Evolutionary conservation across 2,888 invertebrate species (phyloP), one percentile per base, ranked within the genome.

Genomic region (Temnothorax rugatulus): DNA sequence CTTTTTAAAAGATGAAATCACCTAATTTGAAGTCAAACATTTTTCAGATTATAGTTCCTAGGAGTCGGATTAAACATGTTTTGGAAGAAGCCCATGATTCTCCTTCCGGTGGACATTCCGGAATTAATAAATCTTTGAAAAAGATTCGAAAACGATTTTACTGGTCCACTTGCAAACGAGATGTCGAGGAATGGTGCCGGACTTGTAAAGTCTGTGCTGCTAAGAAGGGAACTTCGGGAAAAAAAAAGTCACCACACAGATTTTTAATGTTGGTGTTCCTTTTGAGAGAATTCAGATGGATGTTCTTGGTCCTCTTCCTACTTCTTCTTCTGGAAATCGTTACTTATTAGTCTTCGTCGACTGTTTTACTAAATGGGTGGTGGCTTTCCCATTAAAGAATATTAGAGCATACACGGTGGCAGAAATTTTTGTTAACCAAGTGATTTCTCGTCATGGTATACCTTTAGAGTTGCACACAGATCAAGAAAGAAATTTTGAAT

Each of bases 291-390:
- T 63, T 2, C 41, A 64, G 11, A 21, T 64, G 1, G 21, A 64
- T 41, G 0, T 41, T 9, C 41, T 41, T 9, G 9, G 41, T 41
- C 41, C 9, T 41, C 2, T 18, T 64, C 1, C 11, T 4, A 2
- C 44, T 0, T 4, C 44, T 44, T 13, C 5, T 44, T 2, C 13
- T 0, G 57, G 54, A n/a, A 57, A 73, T 4, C n/a, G 9, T 5
- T 73, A 73, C 34, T 9, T 21, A 3, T 8, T 38, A 0, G 54
- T 47, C 0, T 8, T 50, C 13, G 5, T 69, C 8, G 57, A 57
- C 4, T 73, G 38, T 15, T 73, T 73, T 15, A 34, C 57, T 0
- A 73, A 73, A 41, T 71, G 71, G 54, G 34, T 54, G 11, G 71
- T 57, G 9, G 63, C 11, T 41, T 38, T 41, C 41, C 63, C 71